Percentiles rank a stretch among this genome's conserved stretches.
phyloP scores from a whole-genome alignment of 2,888 invertebrate genomes.

The Pardosa pseudoannulata region DNA sequence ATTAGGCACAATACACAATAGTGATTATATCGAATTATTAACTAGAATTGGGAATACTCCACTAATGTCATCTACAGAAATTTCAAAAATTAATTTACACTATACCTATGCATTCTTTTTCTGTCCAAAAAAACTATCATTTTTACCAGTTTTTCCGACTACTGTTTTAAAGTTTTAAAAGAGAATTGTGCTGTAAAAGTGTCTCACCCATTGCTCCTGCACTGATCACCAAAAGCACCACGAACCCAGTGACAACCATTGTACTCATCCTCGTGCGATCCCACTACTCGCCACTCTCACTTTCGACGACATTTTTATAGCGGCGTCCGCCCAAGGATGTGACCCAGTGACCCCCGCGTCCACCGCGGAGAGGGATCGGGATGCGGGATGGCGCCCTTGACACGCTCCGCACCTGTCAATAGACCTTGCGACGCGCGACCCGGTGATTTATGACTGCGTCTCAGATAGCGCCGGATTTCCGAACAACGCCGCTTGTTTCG shows the following conservation, averaged over 20 bases:
- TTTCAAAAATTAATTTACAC: too few species aligned
- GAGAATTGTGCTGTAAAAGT: too few species aligned
- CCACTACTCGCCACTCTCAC: not conserved
- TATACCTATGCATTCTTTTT: too few species aligned
- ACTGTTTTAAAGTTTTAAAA: too few species aligned
- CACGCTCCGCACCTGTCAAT: slow-evolving; percentile 14
- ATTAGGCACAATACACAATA: too few species aligned
- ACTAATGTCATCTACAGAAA: too few species aligned
- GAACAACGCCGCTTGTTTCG: not conserved
- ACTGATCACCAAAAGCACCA: not conserved
- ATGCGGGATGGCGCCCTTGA: slow-evolving; percentile 70
- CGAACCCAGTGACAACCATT: not conserved
- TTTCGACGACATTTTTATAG: slow-evolving; percentile 15
- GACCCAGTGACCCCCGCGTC: slow-evolving; percentile 58
- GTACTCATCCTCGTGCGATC: not conserved
- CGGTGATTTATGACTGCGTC: not conserved
- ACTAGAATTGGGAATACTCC: too few species aligned
- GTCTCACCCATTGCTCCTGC: not conserved
- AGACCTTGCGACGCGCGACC: not conserved
- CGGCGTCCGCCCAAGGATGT: slow-evolving; percentile 33
- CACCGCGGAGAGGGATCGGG: slow-evolving; percentile 1
- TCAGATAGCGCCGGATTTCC: not conserved
- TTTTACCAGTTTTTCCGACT: too few species aligned
- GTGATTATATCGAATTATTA: too few species aligned
- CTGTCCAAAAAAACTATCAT: too few species aligned